Evolutionary conservation across 2,113 vertebrate genomes (phyloP).

Genomic region (Myxocyprinus asiaticus): DNA sequence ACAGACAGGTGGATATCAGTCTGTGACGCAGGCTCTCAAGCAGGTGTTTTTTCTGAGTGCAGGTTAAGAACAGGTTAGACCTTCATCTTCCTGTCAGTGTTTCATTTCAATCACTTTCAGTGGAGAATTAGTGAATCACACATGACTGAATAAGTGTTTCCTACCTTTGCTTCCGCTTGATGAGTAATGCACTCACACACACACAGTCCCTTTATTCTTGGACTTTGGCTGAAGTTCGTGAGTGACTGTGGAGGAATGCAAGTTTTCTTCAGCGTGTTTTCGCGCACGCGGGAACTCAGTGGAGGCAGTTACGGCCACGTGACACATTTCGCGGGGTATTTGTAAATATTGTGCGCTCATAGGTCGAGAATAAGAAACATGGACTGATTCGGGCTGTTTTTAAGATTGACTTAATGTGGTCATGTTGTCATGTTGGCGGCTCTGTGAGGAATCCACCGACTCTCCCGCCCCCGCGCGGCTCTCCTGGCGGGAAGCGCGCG

Average conservation of each 20-base stretch:
- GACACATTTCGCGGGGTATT: neutral
- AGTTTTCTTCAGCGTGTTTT: neutral
- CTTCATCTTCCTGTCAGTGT: neutral
- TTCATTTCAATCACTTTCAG: too few relatives aligned
- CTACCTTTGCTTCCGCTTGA: slow-evolving; percentile 7
- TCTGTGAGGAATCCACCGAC: slow-evolving; percentile 12
- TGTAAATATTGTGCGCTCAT: neutral
- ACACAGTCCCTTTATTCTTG: neutral
- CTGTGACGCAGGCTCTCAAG: neutral
- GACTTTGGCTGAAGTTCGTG: neutral
- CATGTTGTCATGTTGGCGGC: too few relatives aligned
- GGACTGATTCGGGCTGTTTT: neutral
- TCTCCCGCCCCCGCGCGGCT: slow-evolving; percentile 32
- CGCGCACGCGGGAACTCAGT: neutral
- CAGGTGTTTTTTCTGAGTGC: too few relatives aligned
- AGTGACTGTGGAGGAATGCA: neutral
- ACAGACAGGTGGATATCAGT: neutral
- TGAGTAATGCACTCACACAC: neutral
- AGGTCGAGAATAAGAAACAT: neutral
- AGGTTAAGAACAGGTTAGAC: neutral
- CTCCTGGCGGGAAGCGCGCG: neutral
- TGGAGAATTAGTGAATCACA: neutral
- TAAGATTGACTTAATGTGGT: slow-evolving; percentile 11
- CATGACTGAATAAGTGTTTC: slow-evolving; percentile 7
- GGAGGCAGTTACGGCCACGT: neutral